A percentile compares a stretch with the other conserved stretches of the same genome.
These are phyloP conservation scores for Trisateles emortualis DNA, from an alignment of 2,888 invertebrate species.

Conservation along the genomic window DNA sequence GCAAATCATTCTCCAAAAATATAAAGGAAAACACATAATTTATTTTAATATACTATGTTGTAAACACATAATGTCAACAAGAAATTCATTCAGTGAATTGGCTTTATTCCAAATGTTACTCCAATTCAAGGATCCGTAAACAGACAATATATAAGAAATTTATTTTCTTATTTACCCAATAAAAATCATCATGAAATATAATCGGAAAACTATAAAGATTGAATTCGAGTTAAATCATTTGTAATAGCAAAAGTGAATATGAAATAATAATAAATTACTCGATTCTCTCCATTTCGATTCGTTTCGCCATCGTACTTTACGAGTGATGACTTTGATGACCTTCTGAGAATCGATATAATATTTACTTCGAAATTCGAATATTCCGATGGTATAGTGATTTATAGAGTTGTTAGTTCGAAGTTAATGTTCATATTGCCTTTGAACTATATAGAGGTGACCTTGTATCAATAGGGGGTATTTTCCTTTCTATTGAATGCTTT, in stretches of 20 bases:
- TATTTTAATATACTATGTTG: conserved; percentile 24
- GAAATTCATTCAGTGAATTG: conserved; percentile 32
- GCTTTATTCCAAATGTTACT: conserved; percentile 34
- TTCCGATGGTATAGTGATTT: conserved; percentile 6
- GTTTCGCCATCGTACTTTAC: conserved; percentile 7
- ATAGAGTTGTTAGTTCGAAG: background rate
- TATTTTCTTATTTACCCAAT: conserved; percentile 40
- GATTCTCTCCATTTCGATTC: conserved; percentile 14
- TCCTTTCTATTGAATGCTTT: background rate
- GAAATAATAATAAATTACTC: conserved; percentile 2
- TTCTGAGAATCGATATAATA: conserved; percentile 14
- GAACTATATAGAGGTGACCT: conserved; percentile 6
- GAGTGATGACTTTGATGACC: conserved; percentile 2
- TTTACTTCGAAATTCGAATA: conserved; percentile 11
- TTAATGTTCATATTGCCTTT: conserved; percentile 3
- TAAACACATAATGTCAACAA: conserved; percentile 39
- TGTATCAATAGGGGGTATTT: background rate
- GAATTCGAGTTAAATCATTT: conserved; percentile 30
- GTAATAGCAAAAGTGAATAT: conserved; percentile 13
- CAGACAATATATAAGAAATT: conserved; percentile 26
- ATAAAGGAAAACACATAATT: conserved; percentile 14
- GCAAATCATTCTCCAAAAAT: conserved; percentile 13
- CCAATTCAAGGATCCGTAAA: conserved; percentile 22
- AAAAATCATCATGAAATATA: conserved; percentile 34
- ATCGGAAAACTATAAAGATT: conserved; percentile 24